Evolutionary conservation across 2,113 vertebrate genomes (phyloP).

Genomic region (Xerus inauris): DNA sequence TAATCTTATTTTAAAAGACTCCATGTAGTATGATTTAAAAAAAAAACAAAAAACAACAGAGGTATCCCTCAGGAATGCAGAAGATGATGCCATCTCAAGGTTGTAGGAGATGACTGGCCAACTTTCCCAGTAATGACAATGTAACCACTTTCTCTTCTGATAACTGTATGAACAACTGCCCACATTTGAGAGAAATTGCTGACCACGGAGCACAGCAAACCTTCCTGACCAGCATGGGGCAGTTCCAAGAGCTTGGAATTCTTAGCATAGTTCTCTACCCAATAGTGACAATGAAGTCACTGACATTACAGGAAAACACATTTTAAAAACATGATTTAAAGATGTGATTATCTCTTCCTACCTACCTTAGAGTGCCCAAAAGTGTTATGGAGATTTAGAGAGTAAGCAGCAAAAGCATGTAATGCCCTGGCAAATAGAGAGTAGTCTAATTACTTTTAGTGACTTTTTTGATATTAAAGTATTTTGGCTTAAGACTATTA

Average conservation of each 20-base stretch:
- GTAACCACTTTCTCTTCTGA: neutral
- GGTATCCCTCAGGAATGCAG: neutral
- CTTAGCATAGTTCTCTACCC: neutral
- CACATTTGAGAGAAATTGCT: neutral
- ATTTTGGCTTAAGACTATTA: neutral
- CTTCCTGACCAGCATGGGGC: neutral
- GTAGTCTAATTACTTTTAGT: neutral
- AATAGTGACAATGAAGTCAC: neutral
- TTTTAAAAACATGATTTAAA: constrained; percentile 9
- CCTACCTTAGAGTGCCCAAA: neutral
- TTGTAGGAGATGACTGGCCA: neutral
- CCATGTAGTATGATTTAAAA: neutral
- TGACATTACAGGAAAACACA: neutral
- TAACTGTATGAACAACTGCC: neutral
- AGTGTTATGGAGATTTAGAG: neutral
- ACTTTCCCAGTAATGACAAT: neutral
- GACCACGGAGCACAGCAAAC: neutral
- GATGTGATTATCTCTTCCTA: neutral
- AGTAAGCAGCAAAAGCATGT: neutral
- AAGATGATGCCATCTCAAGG: neutral
- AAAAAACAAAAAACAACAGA: neutral
- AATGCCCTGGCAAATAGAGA: neutral
- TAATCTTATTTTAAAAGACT: neutral
- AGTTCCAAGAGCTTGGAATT: neutral
- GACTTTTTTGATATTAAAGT: constrained; percentile 38